Conservation (phyloP, 2,888 invertebrate genomes). For the Phlogophora meticulosa region DNA sequence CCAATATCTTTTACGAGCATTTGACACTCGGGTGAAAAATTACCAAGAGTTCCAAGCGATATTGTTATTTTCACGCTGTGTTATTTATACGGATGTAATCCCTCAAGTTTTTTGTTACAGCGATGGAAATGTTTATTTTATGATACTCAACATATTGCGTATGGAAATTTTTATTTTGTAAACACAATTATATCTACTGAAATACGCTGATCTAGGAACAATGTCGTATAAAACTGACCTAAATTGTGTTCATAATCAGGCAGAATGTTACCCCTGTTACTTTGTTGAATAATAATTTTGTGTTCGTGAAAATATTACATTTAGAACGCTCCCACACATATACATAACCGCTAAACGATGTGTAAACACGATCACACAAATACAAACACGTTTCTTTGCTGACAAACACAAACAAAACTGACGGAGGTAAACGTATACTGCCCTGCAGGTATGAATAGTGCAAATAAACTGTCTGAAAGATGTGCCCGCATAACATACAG, state of each 20-base stretch:
- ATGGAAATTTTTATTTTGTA: slow-evolving; percentile 17
- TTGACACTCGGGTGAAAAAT: slow-evolving; percentile 88
- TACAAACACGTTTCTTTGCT: slow-evolving; percentile 39
- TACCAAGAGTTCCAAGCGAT: slow-evolving; percentile 78
- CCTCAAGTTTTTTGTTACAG: slow-evolving; percentile 60
- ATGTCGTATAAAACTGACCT: not conserved
- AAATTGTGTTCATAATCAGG: not conserved
- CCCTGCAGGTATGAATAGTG: slow-evolving; percentile 38
- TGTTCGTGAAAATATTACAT: slow-evolving; percentile 2
- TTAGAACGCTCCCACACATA: not conserved
- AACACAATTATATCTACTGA: not conserved
- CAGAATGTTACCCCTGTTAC: not conserved
- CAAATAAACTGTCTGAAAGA: slow-evolving; percentile 59
- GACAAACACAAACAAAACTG: slow-evolving; percentile 49
- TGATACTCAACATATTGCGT: slow-evolving; percentile 39
- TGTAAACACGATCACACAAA: slow-evolving; percentile 30
- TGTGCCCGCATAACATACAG: slow-evolving; percentile 28
- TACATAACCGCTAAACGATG: slow-evolving; percentile 30
- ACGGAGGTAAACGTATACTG: slow-evolving; percentile 37
- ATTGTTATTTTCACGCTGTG: slow-evolving; percentile 79
- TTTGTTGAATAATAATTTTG: not conserved
- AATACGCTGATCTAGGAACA: not conserved
- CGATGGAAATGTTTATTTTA: slow-evolving; percentile 58
- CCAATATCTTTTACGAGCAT: slow-evolving; percentile 88
- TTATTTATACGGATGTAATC: slow-evolving; percentile 72